phyloP scores from a whole-genome alignment of 2,113 vertebrate species.

The Alosa alosa region DNA sequence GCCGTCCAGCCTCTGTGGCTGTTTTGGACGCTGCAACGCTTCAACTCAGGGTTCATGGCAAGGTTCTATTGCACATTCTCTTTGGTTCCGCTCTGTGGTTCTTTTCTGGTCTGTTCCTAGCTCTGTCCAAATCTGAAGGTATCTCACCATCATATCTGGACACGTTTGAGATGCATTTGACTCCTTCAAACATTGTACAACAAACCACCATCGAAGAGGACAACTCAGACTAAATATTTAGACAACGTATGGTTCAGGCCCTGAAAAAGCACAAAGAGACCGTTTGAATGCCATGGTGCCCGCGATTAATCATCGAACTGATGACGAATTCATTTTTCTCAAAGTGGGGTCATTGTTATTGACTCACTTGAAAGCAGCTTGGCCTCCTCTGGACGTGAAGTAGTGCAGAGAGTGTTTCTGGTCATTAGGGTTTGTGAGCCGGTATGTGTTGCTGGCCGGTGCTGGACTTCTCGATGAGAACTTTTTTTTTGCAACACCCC shows the following conservation, averaged over 20 bases:
- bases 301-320: neutral
- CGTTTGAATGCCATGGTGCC: neutral
- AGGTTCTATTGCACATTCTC: neutral
- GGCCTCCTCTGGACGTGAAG: neutral
- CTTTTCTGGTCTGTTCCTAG: neutral
- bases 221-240: conserved; percentile 10
- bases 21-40: neutral
- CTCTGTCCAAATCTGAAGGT: neutral
- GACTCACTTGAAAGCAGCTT: neutral
- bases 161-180: neutral
- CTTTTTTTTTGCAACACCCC: neutral
- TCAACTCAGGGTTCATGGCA: neutral
- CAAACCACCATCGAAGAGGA: neutral
- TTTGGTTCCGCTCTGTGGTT: neutral
- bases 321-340: neutral
- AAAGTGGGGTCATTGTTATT: neutral
- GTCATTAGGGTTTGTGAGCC: neutral
- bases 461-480: neutral
- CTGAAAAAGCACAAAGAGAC: neutral
- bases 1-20: neutral
- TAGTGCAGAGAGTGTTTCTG: neutral
- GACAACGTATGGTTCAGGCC: neutral
- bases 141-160: conserved; percentile 9
- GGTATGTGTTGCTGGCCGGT: conserved; percentile 1
- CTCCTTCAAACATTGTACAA: neutral